A percentile compares a stretch with the other conserved stretches of the same genome.
These are phyloP conservation scores for Semotilus atromaculatus DNA, from an alignment of 2,797 vertebrate species.

Conservation along the genomic window DNA sequence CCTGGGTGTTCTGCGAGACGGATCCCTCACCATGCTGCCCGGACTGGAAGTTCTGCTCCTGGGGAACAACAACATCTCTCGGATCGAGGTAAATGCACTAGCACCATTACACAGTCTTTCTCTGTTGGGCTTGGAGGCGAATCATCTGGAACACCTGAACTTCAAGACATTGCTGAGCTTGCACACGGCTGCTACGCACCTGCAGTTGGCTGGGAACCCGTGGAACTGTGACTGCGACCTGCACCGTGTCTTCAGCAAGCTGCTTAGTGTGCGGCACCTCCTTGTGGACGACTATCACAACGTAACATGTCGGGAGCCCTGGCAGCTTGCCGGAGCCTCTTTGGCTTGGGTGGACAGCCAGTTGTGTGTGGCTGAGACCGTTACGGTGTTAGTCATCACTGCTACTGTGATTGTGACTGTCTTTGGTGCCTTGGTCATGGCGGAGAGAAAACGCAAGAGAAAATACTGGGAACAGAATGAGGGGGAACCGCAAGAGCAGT, in stretches of 20 bases:
- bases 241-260: slow-evolving; percentile 79
- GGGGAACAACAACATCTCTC: slow-evolving; percentile 76
- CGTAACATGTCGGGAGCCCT: slow-evolving; percentile 73
- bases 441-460: slow-evolving; percentile 76
- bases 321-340: slow-evolving; percentile 68
- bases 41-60: slow-evolving; percentile 78
- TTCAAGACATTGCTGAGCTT: slow-evolving; percentile 79
- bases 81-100: slow-evolving; percentile 74
- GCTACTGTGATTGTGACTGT: slow-evolving; percentile 76
- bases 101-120: slow-evolving; percentile 73
- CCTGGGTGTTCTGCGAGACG: slow-evolving; percentile 67
- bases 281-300: slow-evolving; percentile 77
- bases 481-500: neutral
- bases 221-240: slow-evolving; percentile 82
- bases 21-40: slow-evolving; percentile 75
- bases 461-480: slow-evolving; percentile 74
- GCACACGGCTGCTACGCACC: slow-evolving; percentile 72
- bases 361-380: slow-evolving; percentile 78
- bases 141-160: slow-evolving; percentile 75
- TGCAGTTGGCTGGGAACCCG: slow-evolving; percentile 78
- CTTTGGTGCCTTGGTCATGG: slow-evolving; percentile 77
- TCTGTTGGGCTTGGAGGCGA: slow-evolving; percentile 71
- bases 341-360: slow-evolving; percentile 76
- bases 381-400: slow-evolving; percentile 76
- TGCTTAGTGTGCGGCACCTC: slow-evolving; percentile 76